Evolutionary conservation across 2,888 invertebrate genomes (phyloP), one percentile per base, ranked within the genome.

Genomic region (Cantharis rufa): DNA sequence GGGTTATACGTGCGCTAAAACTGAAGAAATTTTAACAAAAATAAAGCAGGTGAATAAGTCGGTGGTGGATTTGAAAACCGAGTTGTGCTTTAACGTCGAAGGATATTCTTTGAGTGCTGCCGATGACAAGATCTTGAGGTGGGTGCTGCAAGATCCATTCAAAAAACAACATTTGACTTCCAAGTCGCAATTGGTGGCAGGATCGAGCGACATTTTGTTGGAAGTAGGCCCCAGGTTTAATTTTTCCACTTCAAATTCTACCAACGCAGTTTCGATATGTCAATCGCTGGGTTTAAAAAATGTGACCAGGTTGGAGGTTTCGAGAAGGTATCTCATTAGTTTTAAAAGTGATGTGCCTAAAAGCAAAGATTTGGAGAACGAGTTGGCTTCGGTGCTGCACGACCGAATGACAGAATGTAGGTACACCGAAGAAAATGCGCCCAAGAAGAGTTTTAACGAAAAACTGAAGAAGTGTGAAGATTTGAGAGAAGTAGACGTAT

Each of bases 211-310:
- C 78, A 86, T 90, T 11, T 81, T 96, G 7, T 91, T 98, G 83
- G 98, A 98, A 91, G 95, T 97, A 86, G 98, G 98, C 24, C 98
- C 98, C 48, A 93, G 97, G 82, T 93, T 97, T 83, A 97, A 97
- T 88, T 98, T 98, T 87, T 97, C 97, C 15, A 98, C 98, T 62
- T 94, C 99, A 0, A 96, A 96, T 87, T 98, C 98, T 0, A 98
- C 97, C 82, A 99, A 99, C 89, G 96, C 97, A 27, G 95, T 98
- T 1, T 97, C 98, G 72, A 98, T 98, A 82, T 98, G 97, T 86
- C 92, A 93, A 80, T 94, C 96, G 83, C 92, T 97, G 66, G 95
- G 96, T 2, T 88, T 98, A 32, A 88, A 89, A 62, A 91, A 93
- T 86, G 91, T 99, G 4, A 90, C 89, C 3, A 91, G 98, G 72